A percentile compares a stretch with the other conserved stretches of the same genome.
Conservation (phyloP, 2,797 vertebrate species). For the Crocidura indochinensis region DNA sequence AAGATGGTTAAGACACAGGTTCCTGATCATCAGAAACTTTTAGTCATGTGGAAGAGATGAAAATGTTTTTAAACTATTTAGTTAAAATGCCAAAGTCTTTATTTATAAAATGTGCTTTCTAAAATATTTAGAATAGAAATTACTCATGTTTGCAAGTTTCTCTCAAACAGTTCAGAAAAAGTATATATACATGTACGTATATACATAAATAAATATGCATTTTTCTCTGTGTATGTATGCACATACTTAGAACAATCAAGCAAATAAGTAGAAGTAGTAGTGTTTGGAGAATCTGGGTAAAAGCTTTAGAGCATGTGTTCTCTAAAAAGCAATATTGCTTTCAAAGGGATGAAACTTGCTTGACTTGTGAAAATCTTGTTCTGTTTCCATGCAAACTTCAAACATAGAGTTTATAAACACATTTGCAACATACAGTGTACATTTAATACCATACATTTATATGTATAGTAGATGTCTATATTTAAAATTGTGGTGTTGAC, state of each 20-base stretch:
- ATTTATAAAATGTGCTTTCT: conserved; percentile 46
- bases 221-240: background rate
- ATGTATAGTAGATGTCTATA: no score
- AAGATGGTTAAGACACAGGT: conserved; percentile 35
- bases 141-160: background rate
- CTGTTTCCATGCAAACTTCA: conserved; percentile 51
- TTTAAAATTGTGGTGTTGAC: background rate
- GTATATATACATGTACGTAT: background rate
- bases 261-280: conserved; percentile 41
- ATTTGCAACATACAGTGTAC: background rate
- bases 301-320: background rate
- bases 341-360: conserved; percentile 29
- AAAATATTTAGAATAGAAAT: conserved; percentile 46
- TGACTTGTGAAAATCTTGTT: background rate
- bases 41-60: background rate
- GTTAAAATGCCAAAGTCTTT: conserved; percentile 54
- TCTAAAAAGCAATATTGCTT: background rate
- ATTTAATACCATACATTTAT: no score
- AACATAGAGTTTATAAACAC: background rate
- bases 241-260: conserved; percentile 3
- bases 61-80: conserved; percentile 19
- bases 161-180: conserved; percentile 50
- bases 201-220: background rate
- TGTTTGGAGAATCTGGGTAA: background rate
- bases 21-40: conserved; percentile 35